A percentile compares a stretch with the other conserved stretches of the same genome.
These are phyloP conservation scores for Phymastichus coffea DNA, from an alignment of 1,140 invertebrate genomes.

Conservation along the genomic window DNA sequence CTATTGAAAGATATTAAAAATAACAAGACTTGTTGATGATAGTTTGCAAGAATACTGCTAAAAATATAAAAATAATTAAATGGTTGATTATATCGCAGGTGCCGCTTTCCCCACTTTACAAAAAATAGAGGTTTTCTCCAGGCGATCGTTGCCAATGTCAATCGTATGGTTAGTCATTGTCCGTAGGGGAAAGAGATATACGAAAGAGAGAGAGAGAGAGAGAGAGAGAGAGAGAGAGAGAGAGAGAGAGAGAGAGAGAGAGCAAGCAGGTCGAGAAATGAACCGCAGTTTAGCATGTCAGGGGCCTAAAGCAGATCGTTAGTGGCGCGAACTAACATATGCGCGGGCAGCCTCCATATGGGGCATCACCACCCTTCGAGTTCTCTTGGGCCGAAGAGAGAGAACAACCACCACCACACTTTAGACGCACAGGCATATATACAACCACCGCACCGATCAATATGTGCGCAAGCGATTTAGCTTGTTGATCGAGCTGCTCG, in stretches of 20 bases:
- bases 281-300: conserved; percentile 56
- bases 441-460: conserved; percentile 13
- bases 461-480: neutral
- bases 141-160: conserved; percentile 41
- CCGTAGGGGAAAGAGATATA: too few species aligned
- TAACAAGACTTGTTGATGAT: too few species aligned
- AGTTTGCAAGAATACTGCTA: too few species aligned
- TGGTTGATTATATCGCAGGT: too few species aligned
- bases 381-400: too few species aligned
- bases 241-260: conserved; percentile 32
- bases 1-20: too few species aligned
- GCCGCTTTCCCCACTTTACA: too few species aligned
- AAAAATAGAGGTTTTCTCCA: too few species aligned
- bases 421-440: neutral
- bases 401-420: neutral
- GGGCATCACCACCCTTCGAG: conserved; percentile 47
- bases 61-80: too few species aligned
- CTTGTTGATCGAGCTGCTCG: conserved; percentile 18
- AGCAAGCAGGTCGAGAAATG: conserved; percentile 46
- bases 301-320: conserved; percentile 53
- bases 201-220: neutral
- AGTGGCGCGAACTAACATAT: conserved; percentile 57
- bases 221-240: neutral
- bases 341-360: conserved; percentile 58
- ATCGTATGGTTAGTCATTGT: conserved; percentile 53